phyloP scores from a whole-genome alignment of 1,140 invertebrate genomes.

The Dreissena rostriformis region DNA sequence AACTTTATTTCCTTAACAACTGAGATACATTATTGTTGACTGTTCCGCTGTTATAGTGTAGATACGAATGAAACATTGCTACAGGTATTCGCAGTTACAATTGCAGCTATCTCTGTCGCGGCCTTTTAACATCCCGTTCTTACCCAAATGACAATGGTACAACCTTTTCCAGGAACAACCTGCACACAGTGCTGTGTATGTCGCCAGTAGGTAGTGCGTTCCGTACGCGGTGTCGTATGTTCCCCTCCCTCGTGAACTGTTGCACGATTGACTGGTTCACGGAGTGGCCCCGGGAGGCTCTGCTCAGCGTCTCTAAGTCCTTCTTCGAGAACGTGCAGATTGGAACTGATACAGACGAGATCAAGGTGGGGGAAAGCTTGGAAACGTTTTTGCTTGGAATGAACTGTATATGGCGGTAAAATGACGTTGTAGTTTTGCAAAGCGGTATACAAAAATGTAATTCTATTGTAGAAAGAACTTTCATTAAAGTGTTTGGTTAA shows the following conservation, averaged over 20 bases:
- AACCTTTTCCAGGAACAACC: conserved; percentile 78
- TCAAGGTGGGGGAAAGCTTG: conserved; percentile 71
- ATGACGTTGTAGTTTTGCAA: neutral
- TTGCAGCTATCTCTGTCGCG: no score
- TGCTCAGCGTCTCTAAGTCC: conserved; percentile 84
- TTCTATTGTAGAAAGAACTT: neutral
- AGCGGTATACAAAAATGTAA: neutral
- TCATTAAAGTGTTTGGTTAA: neutral
- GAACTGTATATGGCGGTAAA: neutral
- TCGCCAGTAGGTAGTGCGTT: conserved; percentile 88
- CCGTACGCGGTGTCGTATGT: conserved; percentile 84
- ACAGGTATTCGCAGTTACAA: no score
- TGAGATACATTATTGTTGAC: no score
- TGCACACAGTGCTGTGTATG: conserved; percentile 82
- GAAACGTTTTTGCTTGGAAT: neutral
- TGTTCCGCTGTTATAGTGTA: no score
- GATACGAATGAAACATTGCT: no score
- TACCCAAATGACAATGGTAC: neutral
- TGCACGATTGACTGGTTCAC: conserved; percentile 85
- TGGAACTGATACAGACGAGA: conserved; percentile 70
- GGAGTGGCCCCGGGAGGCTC: conserved; percentile 81
- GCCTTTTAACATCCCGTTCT: no score
- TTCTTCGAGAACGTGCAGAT: conserved; percentile 80
- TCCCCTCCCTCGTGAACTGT: conserved; percentile 82
- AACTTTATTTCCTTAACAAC: no score